phyloP scores from a whole-genome alignment of 1,140 invertebrate genomes.

The Schlechtendalia chinensis region DNA sequence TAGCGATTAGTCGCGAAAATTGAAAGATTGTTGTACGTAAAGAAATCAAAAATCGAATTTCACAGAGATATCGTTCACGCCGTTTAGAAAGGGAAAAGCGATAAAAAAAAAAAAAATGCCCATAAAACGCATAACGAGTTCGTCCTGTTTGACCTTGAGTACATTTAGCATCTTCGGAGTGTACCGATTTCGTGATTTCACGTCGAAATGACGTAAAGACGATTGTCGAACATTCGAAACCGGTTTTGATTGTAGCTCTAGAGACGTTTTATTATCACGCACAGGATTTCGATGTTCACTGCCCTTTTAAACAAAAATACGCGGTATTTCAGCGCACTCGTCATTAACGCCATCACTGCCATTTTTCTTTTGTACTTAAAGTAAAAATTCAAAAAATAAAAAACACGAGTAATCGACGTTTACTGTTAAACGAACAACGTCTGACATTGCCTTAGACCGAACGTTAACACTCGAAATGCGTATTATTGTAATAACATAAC shows the following conservation, averaged over 20 bases:
- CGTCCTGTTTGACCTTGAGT: not conserved
- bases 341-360: conserved; percentile 8
- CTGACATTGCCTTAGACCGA: conserved; percentile 1
- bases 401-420: not conserved
- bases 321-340: conserved; percentile 11
- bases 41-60: not conserved
- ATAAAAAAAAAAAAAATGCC: not conserved
- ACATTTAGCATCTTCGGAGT: not conserved
- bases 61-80: not conserved
- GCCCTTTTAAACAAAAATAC: conserved; percentile 19
- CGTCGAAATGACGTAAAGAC: not conserved
- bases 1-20: too few species aligned
- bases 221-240: not conserved
- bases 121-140: not conserved
- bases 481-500: conserved; percentile 8
- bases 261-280: conserved; percentile 26
- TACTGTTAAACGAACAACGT: not conserved
- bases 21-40: not conserved
- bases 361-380: conserved; percentile 25
- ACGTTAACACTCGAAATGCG: not conserved
- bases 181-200: conserved; percentile 16
- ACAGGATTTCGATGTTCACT: conserved; percentile 16
- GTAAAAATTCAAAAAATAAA: not conserved
- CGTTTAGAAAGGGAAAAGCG: too few species aligned
- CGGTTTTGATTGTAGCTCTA: not conserved